phyloP scores from a whole-genome alignment of 2,888 invertebrate genomes.

The Tachystola acroxantha region DNA sequence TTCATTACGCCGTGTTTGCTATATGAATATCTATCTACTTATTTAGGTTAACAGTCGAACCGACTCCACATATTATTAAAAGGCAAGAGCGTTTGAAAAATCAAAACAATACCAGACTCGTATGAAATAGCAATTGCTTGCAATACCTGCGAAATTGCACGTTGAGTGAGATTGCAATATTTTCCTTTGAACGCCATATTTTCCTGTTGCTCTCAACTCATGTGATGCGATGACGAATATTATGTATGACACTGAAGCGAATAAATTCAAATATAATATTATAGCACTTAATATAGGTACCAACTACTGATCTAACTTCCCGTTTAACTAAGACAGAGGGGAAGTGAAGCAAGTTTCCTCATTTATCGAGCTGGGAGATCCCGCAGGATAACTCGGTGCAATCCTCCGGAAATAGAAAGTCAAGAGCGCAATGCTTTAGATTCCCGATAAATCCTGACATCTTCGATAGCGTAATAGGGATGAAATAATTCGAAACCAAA shows the following conservation, averaged over 20 bases:
- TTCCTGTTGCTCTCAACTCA: constrained; percentile 16
- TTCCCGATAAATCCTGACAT: constrained; percentile 38
- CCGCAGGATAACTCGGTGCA: constrained; percentile 46
- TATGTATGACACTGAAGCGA: too few species aligned
- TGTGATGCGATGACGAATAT: too few species aligned
- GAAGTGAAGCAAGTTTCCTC: constrained; percentile 49
- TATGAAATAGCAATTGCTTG: constrained; percentile 32
- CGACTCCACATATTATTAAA: too few species aligned
- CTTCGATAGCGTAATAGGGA: too few species aligned
- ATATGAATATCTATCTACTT: too few species aligned
- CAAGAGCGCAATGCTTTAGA: constrained; percentile 53
- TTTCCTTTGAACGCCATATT: constrained; percentile 48
- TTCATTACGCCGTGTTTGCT: too few species aligned
- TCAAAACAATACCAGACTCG: constrained; percentile 28
- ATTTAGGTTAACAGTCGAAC: too few species aligned
- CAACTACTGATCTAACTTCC: not conserved
- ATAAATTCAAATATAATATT: too few species aligned
- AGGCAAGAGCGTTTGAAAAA: too few species aligned
- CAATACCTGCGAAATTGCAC: constrained; percentile 38
- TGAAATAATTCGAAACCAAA: too few species aligned
- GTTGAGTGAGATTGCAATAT: constrained; percentile 41
- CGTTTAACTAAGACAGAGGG: constrained; percentile 50
- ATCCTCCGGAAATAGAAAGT: constrained; percentile 65
- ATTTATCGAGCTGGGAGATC: constrained; percentile 51
- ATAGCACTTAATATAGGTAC: too few species aligned